Conservation (phyloP, 2,797 vertebrate species). For the Prunella strophiata region DNA sequence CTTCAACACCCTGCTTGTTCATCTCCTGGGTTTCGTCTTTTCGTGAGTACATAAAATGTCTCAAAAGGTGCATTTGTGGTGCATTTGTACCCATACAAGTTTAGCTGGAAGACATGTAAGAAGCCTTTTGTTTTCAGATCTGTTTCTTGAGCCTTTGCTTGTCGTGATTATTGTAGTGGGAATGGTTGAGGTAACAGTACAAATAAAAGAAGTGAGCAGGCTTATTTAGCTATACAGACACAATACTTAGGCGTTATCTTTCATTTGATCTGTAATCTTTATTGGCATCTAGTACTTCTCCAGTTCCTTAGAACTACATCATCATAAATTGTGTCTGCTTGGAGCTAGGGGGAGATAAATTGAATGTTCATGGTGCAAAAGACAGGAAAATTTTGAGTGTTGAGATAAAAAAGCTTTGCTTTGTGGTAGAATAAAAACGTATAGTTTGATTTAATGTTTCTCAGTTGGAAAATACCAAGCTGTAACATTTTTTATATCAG, state of each 20-base stretch:
- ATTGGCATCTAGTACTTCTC: conserved; percentile 68
- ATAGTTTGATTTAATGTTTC: not conserved
- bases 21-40: not conserved
- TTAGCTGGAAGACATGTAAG: not conserved
- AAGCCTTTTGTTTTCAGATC: not conserved
- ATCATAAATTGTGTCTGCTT: conserved; percentile 58
- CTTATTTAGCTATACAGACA: conserved; percentile 69
- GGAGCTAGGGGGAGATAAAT: conserved; percentile 22
- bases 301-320: conserved; percentile 58
- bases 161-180: conserved; percentile 50
- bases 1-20: not conserved
- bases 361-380: not conserved
- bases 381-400: not conserved
- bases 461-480: not conserved
- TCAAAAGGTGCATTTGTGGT: not conserved
- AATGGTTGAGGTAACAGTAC: conserved; percentile 59
- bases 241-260: conserved; percentile 62
- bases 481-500: not conserved
- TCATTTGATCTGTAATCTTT: conserved; percentile 70
- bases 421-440: not conserved
- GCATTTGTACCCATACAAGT: accelerated
- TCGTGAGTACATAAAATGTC: not conserved
- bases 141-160: not conserved
- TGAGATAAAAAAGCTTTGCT: not conserved
- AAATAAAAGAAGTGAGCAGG: conserved; percentile 57